Conservation (phyloP, 2,113 vertebrate species). For the Ahaetulla prasina region DNA sequence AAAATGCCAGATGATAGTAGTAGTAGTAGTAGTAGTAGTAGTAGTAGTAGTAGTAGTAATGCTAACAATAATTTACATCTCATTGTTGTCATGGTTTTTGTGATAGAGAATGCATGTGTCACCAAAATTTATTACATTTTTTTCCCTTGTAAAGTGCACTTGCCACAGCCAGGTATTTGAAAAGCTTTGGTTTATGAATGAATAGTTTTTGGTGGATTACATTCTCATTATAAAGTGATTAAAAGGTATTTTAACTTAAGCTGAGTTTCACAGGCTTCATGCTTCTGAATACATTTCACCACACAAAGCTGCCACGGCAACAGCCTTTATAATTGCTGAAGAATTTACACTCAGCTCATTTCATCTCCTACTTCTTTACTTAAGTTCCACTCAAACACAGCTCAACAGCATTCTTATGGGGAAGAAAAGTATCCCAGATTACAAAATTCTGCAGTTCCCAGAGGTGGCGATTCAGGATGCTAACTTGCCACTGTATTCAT, state of each 20-base stretch:
- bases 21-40: background rate
- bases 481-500: background rate
- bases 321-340: constrained; percentile 45
- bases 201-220: constrained; percentile 59
- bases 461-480: background rate
- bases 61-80: background rate
- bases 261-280: constrained; percentile 41
- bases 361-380: background rate
- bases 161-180: constrained; percentile 39
- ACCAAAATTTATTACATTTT: constrained; percentile 47
- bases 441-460: background rate
- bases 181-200: constrained; percentile 41
- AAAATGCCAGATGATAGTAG: background rate
- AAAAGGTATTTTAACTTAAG: constrained; percentile 55
- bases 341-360: background rate
- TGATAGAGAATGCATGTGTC: constrained; percentile 38
- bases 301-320: constrained; percentile 34
- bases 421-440: background rate
- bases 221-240: constrained; percentile 56
- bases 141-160: constrained; percentile 47
- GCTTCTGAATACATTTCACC: constrained; percentile 57
- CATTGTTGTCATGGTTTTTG: constrained; percentile 34
- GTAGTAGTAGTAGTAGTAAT: background rate
- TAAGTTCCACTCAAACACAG: background rate
- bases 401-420: background rate